These are phyloP conservation scores for Helogale parvula DNA, from an alignment of 2,113 vertebrate species.

Conservation along the genomic window DNA sequence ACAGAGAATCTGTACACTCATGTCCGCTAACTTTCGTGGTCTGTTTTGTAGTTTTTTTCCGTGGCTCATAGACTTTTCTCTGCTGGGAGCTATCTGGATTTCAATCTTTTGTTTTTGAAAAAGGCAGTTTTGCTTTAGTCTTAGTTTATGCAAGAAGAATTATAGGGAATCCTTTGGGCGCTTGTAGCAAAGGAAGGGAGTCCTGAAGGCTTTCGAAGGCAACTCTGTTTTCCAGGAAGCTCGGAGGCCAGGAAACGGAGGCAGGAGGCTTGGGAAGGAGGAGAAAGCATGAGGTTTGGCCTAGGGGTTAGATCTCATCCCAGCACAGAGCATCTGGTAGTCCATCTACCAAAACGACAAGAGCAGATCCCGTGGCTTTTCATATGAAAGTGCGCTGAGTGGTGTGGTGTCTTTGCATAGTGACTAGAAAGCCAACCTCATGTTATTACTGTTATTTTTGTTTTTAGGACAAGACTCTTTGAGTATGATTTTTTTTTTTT, in stretches of 20 bases:
- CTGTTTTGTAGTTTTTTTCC: neutral
- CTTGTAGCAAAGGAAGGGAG: neutral
- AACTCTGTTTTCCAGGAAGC: neutral
- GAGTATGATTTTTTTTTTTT: neutral
- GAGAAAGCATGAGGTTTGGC: neutral
- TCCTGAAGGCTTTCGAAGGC: neutral
- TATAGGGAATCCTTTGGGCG: neutral
- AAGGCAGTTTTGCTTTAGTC: neutral
- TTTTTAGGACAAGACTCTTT: neutral
- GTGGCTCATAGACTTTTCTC: neutral
- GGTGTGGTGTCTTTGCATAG: neutral
- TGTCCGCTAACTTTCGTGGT: fast-evolving
- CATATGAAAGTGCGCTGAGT: neutral
- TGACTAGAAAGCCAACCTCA: neutral
- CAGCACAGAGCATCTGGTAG: neutral
- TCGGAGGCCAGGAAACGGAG: neutral
- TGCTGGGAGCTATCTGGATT: neutral
- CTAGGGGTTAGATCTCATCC: neutral
- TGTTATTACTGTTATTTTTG: neutral
- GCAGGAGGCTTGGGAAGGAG: neutral
- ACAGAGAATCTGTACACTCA: neutral
- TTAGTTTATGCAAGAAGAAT: neutral
- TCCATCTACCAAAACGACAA: neutral
- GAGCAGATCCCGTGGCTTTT: too few species aligned
- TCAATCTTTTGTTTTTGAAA: neutral